Evolutionary conservation across 2,113 vertebrate species (phyloP).

Genomic region (Erythrolamprus reginae): DNA sequence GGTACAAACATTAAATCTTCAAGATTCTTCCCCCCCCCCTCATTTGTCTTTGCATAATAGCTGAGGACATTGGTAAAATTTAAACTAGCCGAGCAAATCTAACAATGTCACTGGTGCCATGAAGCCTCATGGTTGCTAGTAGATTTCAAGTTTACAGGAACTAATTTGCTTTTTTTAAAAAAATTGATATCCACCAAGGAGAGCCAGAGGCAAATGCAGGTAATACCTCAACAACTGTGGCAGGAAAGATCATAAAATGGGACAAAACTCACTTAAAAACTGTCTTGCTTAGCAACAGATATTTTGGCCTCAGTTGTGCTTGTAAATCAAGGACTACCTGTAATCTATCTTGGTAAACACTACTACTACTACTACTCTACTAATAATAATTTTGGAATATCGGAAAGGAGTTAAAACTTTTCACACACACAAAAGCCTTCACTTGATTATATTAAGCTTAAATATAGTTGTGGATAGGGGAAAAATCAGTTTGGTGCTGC

Average conservation of each 20-base stretch:
- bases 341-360: not conserved
- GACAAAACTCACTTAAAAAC: not conserved
- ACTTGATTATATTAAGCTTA: not conserved
- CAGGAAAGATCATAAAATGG: not conserved
- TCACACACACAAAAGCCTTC: not conserved
- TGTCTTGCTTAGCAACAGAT: not conserved
- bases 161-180: not conserved
- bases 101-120: not conserved
- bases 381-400: not conserved
- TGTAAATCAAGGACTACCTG: not conserved
- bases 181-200: not conserved
- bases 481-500: not conserved
- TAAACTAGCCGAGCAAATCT: slow-evolving; percentile 10
- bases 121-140: not conserved
- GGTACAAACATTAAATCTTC: slow-evolving; percentile 70
- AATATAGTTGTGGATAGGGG: not conserved
- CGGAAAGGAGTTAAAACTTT: not conserved
- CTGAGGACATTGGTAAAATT: slow-evolving; percentile 60
- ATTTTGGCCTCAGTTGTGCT: not conserved
- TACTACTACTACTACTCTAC: not conserved
- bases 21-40: slow-evolving; percentile 59
- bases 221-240: not conserved
- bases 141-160: not conserved
- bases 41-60: slow-evolving; percentile 46
- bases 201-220: not conserved